Evolutionary conservation across 2,113 vertebrate species (phyloP).

Genomic region (Tetrao urogallus): DNA sequence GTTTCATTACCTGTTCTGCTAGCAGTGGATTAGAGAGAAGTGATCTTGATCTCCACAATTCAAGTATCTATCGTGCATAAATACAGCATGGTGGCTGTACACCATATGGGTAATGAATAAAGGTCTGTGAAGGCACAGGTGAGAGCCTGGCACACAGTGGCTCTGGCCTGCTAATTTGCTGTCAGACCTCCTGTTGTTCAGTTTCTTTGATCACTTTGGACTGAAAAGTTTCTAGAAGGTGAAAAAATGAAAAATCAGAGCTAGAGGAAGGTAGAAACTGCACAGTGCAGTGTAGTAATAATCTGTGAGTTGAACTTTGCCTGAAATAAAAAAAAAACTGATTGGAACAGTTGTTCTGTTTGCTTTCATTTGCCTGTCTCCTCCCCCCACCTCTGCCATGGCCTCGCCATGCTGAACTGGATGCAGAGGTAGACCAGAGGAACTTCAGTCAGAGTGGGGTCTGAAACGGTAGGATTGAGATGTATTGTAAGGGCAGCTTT

Average conservation of each 20-base stretch:
- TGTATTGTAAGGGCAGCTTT: not conserved
- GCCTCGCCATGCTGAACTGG: accelerated
- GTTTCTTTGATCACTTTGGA: not conserved
- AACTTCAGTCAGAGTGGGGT: not conserved
- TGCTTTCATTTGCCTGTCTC: not conserved
- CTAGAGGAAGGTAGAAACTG: not conserved
- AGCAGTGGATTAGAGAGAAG: not conserved
- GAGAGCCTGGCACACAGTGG: accelerated
- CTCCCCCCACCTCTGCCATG: accelerated
- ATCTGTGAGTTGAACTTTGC: not conserved
- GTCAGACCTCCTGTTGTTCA: not conserved
- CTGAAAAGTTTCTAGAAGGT: not conserved
- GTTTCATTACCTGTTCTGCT: not conserved
- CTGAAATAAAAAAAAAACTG: not conserved
- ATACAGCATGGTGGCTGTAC: accelerated
- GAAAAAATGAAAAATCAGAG: not conserved
- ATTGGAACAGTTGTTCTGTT: not conserved
- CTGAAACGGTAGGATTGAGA: not conserved
- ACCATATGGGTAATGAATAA: not conserved
- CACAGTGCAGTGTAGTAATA: not conserved
- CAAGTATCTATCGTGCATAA: not conserved
- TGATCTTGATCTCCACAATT: not conserved
- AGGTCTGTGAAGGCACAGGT: not conserved
- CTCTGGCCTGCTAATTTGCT: not conserved
- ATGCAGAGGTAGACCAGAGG: not conserved